Percentiles rank a stretch among this genome's conserved stretches.
phyloP scores from a whole-genome alignment of 2,797 vertebrate species.

The Uromys caudimaculatus region DNA sequence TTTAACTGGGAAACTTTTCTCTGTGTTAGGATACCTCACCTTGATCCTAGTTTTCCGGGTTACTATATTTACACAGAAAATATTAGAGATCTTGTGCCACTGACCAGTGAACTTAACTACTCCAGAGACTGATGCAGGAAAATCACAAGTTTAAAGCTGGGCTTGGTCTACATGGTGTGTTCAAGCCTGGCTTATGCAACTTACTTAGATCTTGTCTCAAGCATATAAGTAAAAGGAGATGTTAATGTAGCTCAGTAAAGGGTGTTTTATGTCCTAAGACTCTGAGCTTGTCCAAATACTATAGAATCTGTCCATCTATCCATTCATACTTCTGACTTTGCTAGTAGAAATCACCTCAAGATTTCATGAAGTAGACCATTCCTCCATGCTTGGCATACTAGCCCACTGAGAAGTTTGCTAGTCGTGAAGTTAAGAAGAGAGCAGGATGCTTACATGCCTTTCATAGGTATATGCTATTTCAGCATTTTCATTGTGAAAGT shows the following conservation, averaged over 20 bases:
- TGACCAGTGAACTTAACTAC: no score
- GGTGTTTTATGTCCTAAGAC: neutral
- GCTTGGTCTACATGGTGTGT: neutral
- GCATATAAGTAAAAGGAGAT: no score
- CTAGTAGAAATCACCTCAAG: neutral
- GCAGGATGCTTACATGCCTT: neutral
- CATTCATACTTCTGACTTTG: neutral
- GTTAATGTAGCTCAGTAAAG: neutral
- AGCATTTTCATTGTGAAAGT: constrained; percentile 75
- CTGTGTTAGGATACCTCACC: neutral
- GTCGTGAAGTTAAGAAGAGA: neutral
- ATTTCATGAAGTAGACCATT: neutral
- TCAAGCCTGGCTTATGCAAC: neutral
- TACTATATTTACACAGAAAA: neutral
- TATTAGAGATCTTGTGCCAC: neutral
- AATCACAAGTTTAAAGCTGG: neutral
- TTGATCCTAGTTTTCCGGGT: neutral
- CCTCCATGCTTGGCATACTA: neutral
- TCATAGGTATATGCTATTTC: constrained; percentile 55
- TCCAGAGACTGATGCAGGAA: neutral
- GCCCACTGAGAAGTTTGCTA: neutral
- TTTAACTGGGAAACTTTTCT: neutral
- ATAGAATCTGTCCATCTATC: neutral
- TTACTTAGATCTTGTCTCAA: neutral
- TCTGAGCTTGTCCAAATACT: neutral